Base-by-base conservation (phyloP, 2,797 vertebrate genomes). In the Enteromius thamalakanensis region DNA sequence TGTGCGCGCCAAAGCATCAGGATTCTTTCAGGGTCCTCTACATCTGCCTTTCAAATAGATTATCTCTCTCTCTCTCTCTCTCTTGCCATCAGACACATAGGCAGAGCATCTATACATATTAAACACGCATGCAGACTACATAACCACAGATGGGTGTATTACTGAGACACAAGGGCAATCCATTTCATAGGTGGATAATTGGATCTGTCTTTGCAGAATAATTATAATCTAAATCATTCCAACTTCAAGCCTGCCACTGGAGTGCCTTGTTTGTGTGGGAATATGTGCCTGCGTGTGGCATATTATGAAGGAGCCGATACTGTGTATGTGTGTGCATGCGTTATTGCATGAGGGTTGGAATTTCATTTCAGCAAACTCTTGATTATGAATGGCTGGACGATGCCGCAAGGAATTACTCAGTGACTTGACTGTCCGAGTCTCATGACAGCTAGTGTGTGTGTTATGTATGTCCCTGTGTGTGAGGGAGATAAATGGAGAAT, bases 171-270 rank as follows among this genome's bases (percentile, higher is more conserved):
- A 21, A 62, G 76, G 51, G 69, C 76, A 77, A 74, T 87, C 79
- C 45, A 65, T 87, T 85, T 85, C 81, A 77, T 47, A 29, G 82
- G 55, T 79, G 65, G 29, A 91, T 93, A 92, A 94, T 91, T 93
- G 90, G 91, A 92, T 91, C 91, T 17, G 91, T 92, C 90, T 93
- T 89, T 89, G 88, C 90, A 89, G 90, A 88, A 88, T 94, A 93
- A 94, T 93, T 94, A 92, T 90, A 91, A 91, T 87, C 89, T 93
- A 92, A 94, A 93, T 94, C 91, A 93, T 90, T 89, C 75, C 70
- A 83, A 88, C 76, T 67, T 76, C 74, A 58, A 83, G 32, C 55
- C 84, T 80, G 76, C 65, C 85, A 75, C 69, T 74, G 15, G 40
- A 81, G 55, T 87, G 89, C 87, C 84, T 85, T 83, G 85, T 83